Conservation (phyloP, 2,888 invertebrate genomes). For the Rhingia rostrata region DNA sequence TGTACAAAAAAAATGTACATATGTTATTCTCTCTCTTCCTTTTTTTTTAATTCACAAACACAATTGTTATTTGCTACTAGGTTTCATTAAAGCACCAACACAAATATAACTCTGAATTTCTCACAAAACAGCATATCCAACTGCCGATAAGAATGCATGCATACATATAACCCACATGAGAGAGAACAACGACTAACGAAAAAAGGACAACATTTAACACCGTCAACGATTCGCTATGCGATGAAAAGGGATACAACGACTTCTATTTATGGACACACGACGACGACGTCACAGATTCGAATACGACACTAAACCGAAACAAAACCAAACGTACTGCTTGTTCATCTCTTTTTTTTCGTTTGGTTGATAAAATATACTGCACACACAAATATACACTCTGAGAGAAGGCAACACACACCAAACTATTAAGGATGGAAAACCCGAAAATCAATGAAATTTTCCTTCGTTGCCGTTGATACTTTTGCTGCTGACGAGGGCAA, state of each 20-base stretch:
- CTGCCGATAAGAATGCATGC: conserved; percentile 28
- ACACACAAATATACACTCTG: conserved; percentile 44
- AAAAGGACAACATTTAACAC: conserved; percentile 59
- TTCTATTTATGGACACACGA: conserved; percentile 42
- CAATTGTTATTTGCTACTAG: conserved; percentile 21
- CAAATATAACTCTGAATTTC: conserved; percentile 34
- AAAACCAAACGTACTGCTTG: conserved; percentile 42
- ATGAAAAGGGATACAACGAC: conserved; percentile 47
- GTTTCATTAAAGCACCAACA: conserved; percentile 46
- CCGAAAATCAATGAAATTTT: conserved; percentile 73
- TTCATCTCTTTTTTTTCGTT: conserved; percentile 34
- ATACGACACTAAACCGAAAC: conserved; percentile 34
- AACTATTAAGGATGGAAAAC: conserved; percentile 47
- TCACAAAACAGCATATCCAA: conserved; percentile 38
- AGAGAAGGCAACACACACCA: conserved; percentile 43
- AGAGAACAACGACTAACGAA: conserved; percentile 60
- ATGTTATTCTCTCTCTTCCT: conserved; percentile 40
- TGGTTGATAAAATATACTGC: conserved; percentile 45
- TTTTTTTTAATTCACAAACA: conserved; percentile 23
- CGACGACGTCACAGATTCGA: conserved; percentile 19
- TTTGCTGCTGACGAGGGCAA: neutral
- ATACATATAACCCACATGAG: conserved; percentile 28
- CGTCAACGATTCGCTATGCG: conserved; percentile 27
- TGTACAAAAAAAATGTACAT: conserved; percentile 60
- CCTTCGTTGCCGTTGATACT: conserved; percentile 56